Base-by-base conservation (phyloP, 2,113 vertebrate species). In the Benthochromis sp. region DNA sequence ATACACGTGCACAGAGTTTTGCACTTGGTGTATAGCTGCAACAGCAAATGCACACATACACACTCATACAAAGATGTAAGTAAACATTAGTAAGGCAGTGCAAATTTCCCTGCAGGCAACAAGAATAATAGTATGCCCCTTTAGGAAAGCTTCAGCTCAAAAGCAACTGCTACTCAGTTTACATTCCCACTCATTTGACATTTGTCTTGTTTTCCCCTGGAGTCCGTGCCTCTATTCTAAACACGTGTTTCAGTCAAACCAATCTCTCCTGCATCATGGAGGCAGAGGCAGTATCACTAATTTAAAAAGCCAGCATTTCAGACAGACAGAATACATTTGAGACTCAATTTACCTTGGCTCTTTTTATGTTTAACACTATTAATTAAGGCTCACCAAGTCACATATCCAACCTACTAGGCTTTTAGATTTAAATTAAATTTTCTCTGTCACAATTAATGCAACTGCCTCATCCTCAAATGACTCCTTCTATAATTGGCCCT, bases 241-340 rank as follows among this genome's bases (percentile, higher is more conserved):
- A 90, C 93, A 92, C 80, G 71, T 82, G 83, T 90, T 88, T 61
- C 45, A 86, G 86, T 86, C 89, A 54, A 88, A 86, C 43, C 55
- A 78, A 59, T 91, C 80, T 83, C 81, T 76, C 45, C 84, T 78
- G 83, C 86, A 88, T 90, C 66, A 81, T 3, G 61, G 82, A 71
- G 66, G 45, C 45, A 52, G n/a, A 81, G 50, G 29, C 80, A n/a
- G 61, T 82, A 81, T 91, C 4, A 27, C 38, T 89, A 63, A 92
- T 93, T 87, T 54, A 73, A 80, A 80, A 54, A 81, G 19, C 9
- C 34, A 84, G 59, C 89, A 34, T 87, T 87, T 40, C 54, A 84
- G 83, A 54, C 38, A 83, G 86, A 19, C 10, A 3, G 27, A 87
- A 81, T 73, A 69, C 87, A 76, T 69, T 80, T 52, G 84, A 80